Conservation (phyloP, 2,113 vertebrate species). For the Ammodramus savannarum region DNA sequence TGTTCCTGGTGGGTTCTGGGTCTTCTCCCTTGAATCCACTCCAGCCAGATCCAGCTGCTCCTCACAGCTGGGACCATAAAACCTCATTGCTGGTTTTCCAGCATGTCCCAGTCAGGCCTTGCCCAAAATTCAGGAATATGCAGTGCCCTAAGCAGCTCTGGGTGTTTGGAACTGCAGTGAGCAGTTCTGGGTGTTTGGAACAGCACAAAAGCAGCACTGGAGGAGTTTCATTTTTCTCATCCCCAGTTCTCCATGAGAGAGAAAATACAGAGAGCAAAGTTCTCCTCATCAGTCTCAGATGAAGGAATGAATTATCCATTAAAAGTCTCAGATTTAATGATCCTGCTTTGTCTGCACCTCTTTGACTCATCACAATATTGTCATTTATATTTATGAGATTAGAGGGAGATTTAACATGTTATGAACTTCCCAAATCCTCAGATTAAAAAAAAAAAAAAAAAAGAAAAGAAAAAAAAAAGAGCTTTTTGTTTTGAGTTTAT, state of each 20-base stretch:
- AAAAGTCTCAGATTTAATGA: not conserved
- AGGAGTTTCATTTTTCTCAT: not conserved
- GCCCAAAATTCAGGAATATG: not conserved
- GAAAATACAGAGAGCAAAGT: not conserved
- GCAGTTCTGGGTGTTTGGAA: not conserved
- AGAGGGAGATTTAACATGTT: slow-evolving; percentile 2
- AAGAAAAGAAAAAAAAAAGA: not conserved
- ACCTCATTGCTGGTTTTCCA: not conserved
- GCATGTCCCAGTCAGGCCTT: not conserved
- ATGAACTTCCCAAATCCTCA: not conserved
- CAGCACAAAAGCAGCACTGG: not conserved
- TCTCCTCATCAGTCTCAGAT: not conserved
- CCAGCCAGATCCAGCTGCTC: not conserved
- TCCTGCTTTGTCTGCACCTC: not conserved
- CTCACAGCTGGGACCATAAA: not conserved
- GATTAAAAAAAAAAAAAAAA: not conserved
- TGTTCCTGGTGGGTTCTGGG: not conserved
- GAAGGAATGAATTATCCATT: not conserved
- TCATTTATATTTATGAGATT: slow-evolving; percentile 65
- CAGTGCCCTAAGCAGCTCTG: not conserved
- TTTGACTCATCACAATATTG: not conserved
- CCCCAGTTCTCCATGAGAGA: not conserved
- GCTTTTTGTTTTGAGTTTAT: not conserved
- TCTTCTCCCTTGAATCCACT: not conserved
- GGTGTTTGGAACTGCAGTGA: not conserved